Base-by-base conservation (phyloP, 2,888 invertebrate species). In the Malacosoma neustria region DNA sequence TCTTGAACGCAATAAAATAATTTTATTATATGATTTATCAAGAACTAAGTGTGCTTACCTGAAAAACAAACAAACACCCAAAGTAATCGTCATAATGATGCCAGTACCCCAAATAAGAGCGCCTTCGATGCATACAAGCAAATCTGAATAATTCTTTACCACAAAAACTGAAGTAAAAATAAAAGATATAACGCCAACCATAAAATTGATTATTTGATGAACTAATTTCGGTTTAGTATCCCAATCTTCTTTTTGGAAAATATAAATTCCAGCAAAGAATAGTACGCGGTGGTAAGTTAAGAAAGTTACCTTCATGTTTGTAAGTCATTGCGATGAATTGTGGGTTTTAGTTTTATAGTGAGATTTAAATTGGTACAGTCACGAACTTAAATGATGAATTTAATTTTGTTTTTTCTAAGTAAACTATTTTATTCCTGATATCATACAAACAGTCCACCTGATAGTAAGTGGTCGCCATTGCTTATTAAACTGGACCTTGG, bases 91-190 rank as follows among this genome's bases (percentile, higher is more conserved):
- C 72, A 80, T 74, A 2, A 81, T 76, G 0, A 77, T 57, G 2
- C 75, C 79, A 0, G 82, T 82, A 0, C 72, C 67, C 81, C 84
- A 85, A 30, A 82, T 66, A 39, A 77, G 75, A n/a, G 76, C 72
- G 0, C 75, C 76, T 56, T 81, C 66, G n/a, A 82, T 80, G 34
- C 71, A 74, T 1, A 71, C 35, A 0, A 65, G 42, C 0, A 73
- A 43, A 37, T 85, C 53, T 0, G 62, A 57, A 1, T 41, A 44
- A 33, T 66, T 68, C 4, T 45, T 37, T 0, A 61, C 40, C 0
- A 81, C 72, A 40, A 74, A 85, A 2, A 54, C 68, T 1, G 72
- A 65, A 0, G 79, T 80, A 31, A 76, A 79, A 11, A 77, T 39
- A 34, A 80, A 74, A 7, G 69, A 67, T 0, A 76, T 30, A 1